These are phyloP conservation scores for Chrysodeixis includens DNA, from an alignment of 2,888 invertebrate species.

Conservation along the genomic window DNA sequence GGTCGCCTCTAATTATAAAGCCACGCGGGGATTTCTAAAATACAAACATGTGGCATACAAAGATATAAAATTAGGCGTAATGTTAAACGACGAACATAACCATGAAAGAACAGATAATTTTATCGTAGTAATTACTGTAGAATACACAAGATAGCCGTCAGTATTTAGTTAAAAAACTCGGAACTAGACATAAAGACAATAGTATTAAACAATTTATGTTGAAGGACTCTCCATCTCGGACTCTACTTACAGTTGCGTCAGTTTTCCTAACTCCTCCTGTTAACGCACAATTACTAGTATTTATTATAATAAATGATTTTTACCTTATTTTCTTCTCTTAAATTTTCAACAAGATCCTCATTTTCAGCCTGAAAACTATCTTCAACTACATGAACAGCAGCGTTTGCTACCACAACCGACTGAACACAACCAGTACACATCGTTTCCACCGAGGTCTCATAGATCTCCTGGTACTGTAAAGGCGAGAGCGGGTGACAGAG, in stretches of 20 bases:
- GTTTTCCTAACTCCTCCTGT: too few species aligned
- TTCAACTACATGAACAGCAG: constrained; percentile 87
- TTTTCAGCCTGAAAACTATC: constrained; percentile 83
- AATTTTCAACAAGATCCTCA: too few species aligned
- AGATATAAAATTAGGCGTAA: constrained; percentile 32
- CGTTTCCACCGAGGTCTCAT: constrained; percentile 80
- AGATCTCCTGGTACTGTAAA: constrained; percentile 79
- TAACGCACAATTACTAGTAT: too few species aligned
- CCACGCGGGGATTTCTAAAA: constrained; percentile 26
- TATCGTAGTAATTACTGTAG: too few species aligned
- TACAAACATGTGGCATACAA: constrained; percentile 16
- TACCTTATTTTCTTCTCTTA: too few species aligned
- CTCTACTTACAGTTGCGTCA: too few species aligned
- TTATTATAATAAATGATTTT: too few species aligned
- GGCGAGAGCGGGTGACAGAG: constrained; percentile 82
- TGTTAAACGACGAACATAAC: constrained; percentile 19
- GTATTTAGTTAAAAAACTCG: too few species aligned
- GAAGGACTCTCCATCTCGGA: too few species aligned
- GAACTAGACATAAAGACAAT: too few species aligned
- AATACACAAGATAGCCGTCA: too few species aligned
- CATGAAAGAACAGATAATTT: constrained; percentile 9
- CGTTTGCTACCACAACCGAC: constrained; percentile 81
- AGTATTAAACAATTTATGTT: too few species aligned
- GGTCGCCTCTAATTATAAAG: constrained; percentile 38
- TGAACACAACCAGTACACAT: constrained; percentile 85